Conservation (phyloP, 2,888 invertebrate genomes). For the Ashinkailepas kermadecensis region DNA sequence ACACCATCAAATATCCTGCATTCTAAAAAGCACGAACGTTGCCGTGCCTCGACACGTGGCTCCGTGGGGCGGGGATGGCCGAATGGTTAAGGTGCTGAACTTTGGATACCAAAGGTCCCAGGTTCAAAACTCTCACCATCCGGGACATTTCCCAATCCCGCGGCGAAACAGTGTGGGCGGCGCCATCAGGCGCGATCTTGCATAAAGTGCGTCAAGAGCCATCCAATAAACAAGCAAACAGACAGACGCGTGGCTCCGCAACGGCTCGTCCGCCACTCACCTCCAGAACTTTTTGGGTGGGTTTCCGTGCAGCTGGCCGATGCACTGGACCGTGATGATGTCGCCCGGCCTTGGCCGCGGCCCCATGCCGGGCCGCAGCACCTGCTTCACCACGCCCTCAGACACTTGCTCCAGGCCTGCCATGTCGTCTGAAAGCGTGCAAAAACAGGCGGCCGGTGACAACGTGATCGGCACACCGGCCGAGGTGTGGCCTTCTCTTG, state of each 20-base stretch:
- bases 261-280: neutral
- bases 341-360: neutral
- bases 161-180: neutral
- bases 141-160: neutral
- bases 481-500: too few relatives aligned
- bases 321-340: conserved; percentile 17
- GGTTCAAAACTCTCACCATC: neutral
- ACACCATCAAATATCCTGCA: too few relatives aligned
- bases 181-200: neutral
- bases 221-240: too few relatives aligned
- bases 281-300: conserved; percentile 22
- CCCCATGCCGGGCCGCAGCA: neutral
- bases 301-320: conserved; percentile 1
- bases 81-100: neutral
- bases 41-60: too few relatives aligned
- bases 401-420: neutral
- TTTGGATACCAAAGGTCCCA: neutral
- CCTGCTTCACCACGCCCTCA: conserved; percentile 5
- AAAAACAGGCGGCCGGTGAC: neutral
- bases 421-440: neutral
- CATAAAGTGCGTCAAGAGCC: too few relatives aligned
- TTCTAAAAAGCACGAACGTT: too few relatives aligned
- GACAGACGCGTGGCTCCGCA: too few relatives aligned
- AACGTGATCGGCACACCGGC: too few relatives aligned
- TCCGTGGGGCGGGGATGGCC: too few relatives aligned